Evolutionary conservation across 2,113 vertebrate genomes (phyloP), one percentile per base, ranked within the genome.

Genomic region (Aspiorhynchus laticeps): DNA sequence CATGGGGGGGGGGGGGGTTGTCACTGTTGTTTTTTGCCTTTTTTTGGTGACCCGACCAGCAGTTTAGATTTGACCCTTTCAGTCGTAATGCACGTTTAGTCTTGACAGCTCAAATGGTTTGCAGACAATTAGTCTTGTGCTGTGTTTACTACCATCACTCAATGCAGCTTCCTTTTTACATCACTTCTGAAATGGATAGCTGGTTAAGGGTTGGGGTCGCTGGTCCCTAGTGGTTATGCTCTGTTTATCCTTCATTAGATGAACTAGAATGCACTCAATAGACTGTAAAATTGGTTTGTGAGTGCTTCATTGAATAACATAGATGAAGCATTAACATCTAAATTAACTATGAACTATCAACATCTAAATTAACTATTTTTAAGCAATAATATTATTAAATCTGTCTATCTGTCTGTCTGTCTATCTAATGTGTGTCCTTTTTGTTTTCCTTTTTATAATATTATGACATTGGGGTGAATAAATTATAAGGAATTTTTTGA

Each of bases 71-170:
- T 11, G 59, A 51, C 73, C 56, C 41, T 24, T 24, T 31, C 26
- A 31, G 4, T 65, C 12, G 11, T 31, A 43, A n/a, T 10, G 56
- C 56, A 46, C 11, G 5, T 21, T 24, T 65, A 43, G 15, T 53
- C 28, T 84, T 36, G 59, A 41, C 61, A n/a, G 19, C 85, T 82
- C 31, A 26, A 59, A 75, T 26, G 12, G 10, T 51, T 51, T 63
- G 59, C 59, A 24, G 59, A 26, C 65, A 81, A 38, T 63, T 48
- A 63, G 46, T 65, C 83, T 14, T 80, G 26, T 15, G 26, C 2
- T 19, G 59, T 75, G 56, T 85, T 65, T 76, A 80, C 28, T 69
- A 38, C 5, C 79, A 83, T 80, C 63, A 33, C 33, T 77, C 36
- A 41, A 17, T 26, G 17, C 19, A 26, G 6, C 43, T 71, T 83